Evolutionary conservation across 1,140 invertebrate genomes (phyloP).

Genomic region (Cyclargus thomasi): DNA sequence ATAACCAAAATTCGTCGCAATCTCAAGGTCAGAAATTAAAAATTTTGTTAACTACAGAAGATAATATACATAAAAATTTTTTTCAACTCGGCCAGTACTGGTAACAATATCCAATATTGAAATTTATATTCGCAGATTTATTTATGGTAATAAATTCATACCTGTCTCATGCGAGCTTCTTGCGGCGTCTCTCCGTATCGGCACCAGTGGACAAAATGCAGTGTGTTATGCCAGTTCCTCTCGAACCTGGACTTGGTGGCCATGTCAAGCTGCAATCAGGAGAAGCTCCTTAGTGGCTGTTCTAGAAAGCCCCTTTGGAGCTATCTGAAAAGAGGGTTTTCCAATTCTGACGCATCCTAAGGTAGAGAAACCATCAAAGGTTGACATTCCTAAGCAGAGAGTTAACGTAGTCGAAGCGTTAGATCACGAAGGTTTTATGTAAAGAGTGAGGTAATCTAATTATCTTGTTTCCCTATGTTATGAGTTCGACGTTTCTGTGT

Average conservation of each 20-base stretch:
- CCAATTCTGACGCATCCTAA: constrained; percentile 70
- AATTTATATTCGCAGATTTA: background rate
- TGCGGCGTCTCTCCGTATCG: constrained; percentile 79
- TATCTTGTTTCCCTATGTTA: too few relatives aligned
- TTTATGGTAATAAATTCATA: constrained; percentile 36
- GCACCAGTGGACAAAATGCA: constrained; percentile 82
- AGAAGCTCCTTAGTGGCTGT: constrained; percentile 71
- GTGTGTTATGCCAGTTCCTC: constrained; percentile 80
- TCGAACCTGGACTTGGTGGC: constrained; percentile 74
- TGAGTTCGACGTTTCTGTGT: too few relatives aligned
- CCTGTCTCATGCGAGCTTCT: constrained; percentile 79
- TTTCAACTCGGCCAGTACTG: too few relatives aligned
- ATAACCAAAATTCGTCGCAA: too few relatives aligned
- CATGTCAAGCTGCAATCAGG: constrained; percentile 75
- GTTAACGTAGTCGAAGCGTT: constrained; percentile 19
- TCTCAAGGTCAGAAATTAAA: too few relatives aligned
- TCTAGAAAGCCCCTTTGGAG: constrained; percentile 67
- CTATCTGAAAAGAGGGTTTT: constrained; percentile 73
- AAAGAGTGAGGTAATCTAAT: background rate
- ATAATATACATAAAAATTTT: too few relatives aligned
- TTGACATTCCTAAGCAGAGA: constrained; percentile 28
- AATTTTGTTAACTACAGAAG: too few relatives aligned
- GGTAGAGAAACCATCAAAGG: constrained; percentile 47
- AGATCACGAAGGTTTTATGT: background rate
- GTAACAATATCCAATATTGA: background rate